Base-by-base conservation (phyloP, 2,888 invertebrate species). In the Azorinus chamasolen region DNA sequence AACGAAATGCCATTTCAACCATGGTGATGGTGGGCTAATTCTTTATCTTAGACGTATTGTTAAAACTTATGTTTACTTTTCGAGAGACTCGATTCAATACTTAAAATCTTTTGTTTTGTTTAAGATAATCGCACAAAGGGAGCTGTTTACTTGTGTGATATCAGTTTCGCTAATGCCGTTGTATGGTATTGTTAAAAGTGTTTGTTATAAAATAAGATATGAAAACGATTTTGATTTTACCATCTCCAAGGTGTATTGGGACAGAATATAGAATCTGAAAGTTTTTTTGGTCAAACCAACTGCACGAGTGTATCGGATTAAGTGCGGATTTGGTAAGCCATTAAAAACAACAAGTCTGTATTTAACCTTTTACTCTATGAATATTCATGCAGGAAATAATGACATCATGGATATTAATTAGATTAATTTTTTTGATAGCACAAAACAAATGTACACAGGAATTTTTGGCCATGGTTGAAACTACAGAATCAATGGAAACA, bases 61-160 rank as follows among this genome's bases (percentile, higher is more conserved):
- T 80, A 80, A 78, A 71, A 75, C 72, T 65, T 65, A 57, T 80
- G 79, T 80, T 80, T 80, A 72, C 79, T 76, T 80, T 80, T 80
- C 68, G 64, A 76, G 75, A 76, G 75, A 69, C 75, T 64, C 69
- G 79, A 76, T 76, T 76, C 75, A 73, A 70, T 76, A 80, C 79
- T 80, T 75, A 66, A 80, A 76, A 76, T 65, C 79, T 80, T 80
- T 80, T 80, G 79, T 80, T 80, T 80, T 80, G 79, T 54, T 80
- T 53, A 76, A 80, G 79, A 80, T 76, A 80, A 72, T 69, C 75
- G 61, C 50, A 76, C 72, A 80, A 80, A 80, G 79, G 72, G 65
- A 41, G 61, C 43, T 80, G 79, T 80, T 80, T 80, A 59, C 69
- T 76, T 76, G 75, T 46, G 64, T 72, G 75, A 80, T 80, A 80